Evolutionary conservation across 1,140 invertebrate species (phyloP).

Genomic region (Samia ricini): DNA sequence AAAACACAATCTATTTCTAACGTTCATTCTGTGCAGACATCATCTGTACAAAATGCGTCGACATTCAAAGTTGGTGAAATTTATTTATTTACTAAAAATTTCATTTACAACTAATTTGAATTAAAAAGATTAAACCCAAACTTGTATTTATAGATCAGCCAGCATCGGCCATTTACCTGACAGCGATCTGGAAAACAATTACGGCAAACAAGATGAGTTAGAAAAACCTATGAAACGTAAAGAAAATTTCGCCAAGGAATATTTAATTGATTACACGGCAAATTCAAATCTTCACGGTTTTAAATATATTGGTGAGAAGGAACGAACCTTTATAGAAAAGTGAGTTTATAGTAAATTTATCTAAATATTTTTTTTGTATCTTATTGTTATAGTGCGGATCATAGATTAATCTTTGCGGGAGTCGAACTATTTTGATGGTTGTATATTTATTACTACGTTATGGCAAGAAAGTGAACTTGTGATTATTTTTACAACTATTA

Average conservation of each 20-base stretch:
- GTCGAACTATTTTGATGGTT: too few relatives aligned
- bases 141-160: conserved; percentile 28
- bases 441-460: too few relatives aligned
- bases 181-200: conserved; percentile 15
- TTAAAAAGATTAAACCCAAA: too few relatives aligned
- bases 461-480: too few relatives aligned
- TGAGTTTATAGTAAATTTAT: too few relatives aligned
- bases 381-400: too few relatives aligned
- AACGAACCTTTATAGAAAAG: conserved; percentile 57
- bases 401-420: too few relatives aligned
- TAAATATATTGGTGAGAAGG: conserved; percentile 64
- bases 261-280: conserved; percentile 53
- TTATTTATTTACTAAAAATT: neutral
- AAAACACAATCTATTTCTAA: conserved; percentile 14
- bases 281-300: conserved; percentile 67
- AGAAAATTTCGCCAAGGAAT: conserved; percentile 44
- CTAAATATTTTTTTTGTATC: neutral
- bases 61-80: conserved; percentile 39
- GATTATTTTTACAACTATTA: too few relatives aligned
- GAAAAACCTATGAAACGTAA: conserved; percentile 25
- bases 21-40: neutral
- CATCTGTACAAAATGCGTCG: conserved; percentile 39
- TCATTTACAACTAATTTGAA: too few relatives aligned
- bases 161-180: conserved; percentile 32
- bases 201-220: neutral